Conservation (phyloP, 2,113 vertebrate genomes). For the Perccottus glenii region DNA sequence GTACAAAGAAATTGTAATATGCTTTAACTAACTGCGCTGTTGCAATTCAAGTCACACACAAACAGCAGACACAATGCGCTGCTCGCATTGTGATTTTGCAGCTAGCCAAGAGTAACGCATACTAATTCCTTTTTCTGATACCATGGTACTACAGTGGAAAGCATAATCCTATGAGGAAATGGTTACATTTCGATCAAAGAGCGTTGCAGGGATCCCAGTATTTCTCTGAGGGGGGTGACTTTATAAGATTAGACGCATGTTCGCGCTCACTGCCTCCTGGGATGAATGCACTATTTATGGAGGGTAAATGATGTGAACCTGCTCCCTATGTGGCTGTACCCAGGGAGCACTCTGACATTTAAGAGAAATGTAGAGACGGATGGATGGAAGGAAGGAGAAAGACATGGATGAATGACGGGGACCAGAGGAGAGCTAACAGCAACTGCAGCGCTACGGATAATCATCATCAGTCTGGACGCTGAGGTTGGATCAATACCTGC, state of each 20-base stretch:
- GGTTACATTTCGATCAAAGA: constrained; percentile 28
- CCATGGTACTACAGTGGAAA: constrained; percentile 44
- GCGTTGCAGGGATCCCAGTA: constrained; percentile 22
- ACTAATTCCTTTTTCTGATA: constrained; percentile 65
- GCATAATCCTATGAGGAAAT: constrained; percentile 26
- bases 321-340: constrained; percentile 26
- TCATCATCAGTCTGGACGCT: constrained; percentile 35
- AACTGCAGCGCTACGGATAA: constrained; percentile 36
- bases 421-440: constrained; percentile 31
- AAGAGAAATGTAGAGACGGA: constrained; percentile 30
- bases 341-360: constrained; percentile 41
- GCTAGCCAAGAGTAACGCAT: constrained; percentile 54
- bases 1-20: constrained; percentile 12
- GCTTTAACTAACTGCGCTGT: constrained; percentile 17
- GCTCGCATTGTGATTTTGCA: constrained; percentile 33
- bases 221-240: constrained; percentile 15
- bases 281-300: constrained; percentile 45
- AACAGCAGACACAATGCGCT: constrained; percentile 25
- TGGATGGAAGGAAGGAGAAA: constrained; percentile 10
- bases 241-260: constrained; percentile 34
- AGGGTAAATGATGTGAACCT: constrained; percentile 42
- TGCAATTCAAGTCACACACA: constrained; percentile 33
- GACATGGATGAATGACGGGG: constrained; percentile 29
- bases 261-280: constrained; percentile 24
- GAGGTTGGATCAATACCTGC: constrained; percentile 48